Conservation (phyloP, 2,888 invertebrate species). For the Aporophyla nigra region DNA sequence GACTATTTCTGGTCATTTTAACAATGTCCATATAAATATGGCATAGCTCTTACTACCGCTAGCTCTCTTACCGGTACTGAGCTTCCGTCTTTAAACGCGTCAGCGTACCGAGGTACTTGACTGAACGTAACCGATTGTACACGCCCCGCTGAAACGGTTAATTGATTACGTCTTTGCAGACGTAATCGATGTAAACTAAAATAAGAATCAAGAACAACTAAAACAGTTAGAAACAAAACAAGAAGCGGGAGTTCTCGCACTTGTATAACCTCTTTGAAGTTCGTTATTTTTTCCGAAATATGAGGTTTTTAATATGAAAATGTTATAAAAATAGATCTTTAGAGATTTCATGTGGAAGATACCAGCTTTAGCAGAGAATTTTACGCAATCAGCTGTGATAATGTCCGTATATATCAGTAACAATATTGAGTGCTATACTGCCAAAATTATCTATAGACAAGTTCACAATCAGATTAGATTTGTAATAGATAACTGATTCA, state of each 20-base stretch:
- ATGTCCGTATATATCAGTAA: conserved; percentile 70
- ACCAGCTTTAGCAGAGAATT: conserved; percentile 26
- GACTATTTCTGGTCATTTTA: too few species aligned
- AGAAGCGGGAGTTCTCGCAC: too few species aligned
- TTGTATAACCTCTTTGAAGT: not conserved
- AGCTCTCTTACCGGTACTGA: not conserved
- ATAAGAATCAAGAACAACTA: not conserved
- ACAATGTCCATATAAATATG: too few species aligned
- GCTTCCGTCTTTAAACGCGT: not conserved
- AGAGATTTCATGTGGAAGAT: not conserved
- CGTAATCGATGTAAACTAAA: conserved; percentile 12
- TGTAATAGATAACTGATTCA: conserved; percentile 59
- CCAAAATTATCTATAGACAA: conserved; percentile 61
- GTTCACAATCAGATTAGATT: conserved; percentile 69
- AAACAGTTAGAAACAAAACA: not conserved
- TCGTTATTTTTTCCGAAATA: not conserved
- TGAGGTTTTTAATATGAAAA: not conserved
- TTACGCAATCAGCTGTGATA: conserved; percentile 68
- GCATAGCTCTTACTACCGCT: too few species aligned
- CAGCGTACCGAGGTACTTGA: conserved; percentile 2
- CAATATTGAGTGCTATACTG: conserved; percentile 72
- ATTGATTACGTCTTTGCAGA: conserved; percentile 11
- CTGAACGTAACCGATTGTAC: conserved; percentile 25
- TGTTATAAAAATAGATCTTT: not conserved
- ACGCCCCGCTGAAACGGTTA: conserved; percentile 9